Evolutionary conservation across 2,797 vertebrate genomes (phyloP), one percentile per base, ranked within the genome.

Genomic region (Hyperoplus lanceolatus): DNA sequence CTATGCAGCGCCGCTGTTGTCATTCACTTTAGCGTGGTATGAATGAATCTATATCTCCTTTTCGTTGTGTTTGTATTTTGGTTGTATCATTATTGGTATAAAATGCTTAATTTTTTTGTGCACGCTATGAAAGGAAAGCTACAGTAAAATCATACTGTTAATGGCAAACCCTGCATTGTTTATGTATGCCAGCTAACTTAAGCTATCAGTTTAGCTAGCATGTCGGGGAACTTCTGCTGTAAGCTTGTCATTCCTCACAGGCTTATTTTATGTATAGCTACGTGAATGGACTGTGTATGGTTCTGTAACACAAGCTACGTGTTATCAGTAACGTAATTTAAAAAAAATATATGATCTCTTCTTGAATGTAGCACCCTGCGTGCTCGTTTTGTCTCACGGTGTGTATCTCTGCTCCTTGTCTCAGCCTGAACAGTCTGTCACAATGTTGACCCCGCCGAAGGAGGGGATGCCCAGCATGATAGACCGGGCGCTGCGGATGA

Each of bases 401-500:
- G 50, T 58, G 48, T 58, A 2, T 10, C 4, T 57, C 14, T 55
- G 29, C 41, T 53, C 2, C 12, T 50, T 46, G 4, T 54, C 8
- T 14, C 42, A 90, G 90, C 84, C 81, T 79, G 59, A 71, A 53
- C 45, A 42, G 64, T 41, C 13, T 38, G 58, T 58, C 49, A 29
- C 21, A 43, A 65, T 92, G 92, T 89, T 93, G 80, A 97, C 96
- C 82, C 94, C 94, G 0, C 85, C 89, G 2, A 96, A 93, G 7
- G 93, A 94, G 70, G 95, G 87, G 36, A 83, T 94, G 39, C 88
- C 92, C 50, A 95, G 93, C 11, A 95, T 98, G 83, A 97, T 98
- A 2, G 97, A 98, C 87, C 93, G 93, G 83, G 97, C 97, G 51
- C 96, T 99, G 90, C 95, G 92, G 92, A 96, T 98, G 96, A 96